Conservation (phyloP, 2,797 vertebrate species). For the Platalea minor region DNA sequence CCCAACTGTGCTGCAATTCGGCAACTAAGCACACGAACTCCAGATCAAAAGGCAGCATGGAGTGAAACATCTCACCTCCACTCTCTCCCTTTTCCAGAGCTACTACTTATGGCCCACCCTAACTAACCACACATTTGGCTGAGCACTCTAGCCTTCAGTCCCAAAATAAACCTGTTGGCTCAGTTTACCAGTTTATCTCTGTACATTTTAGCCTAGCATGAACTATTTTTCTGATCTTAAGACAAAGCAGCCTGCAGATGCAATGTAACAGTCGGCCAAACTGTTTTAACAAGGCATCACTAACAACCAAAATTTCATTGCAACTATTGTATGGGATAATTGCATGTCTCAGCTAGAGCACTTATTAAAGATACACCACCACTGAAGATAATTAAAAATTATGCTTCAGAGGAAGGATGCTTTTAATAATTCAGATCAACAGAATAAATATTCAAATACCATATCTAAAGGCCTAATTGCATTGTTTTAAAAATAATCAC, state of each 20-base stretch:
- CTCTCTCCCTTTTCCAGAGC: background rate
- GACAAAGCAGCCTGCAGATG: background rate
- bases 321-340: background rate
- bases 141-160: background rate
- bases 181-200: background rate
- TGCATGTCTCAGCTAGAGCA: background rate
- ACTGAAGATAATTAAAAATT: background rate
- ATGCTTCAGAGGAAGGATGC: background rate
- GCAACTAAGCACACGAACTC: background rate
- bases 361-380: background rate
- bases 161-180: background rate
- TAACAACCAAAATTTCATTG: background rate
- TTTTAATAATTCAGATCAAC: conserved; percentile 12
- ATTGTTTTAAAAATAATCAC: conserved; percentile 9
- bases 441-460: conserved; percentile 4
- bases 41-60: background rate
- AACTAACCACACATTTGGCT: background rate
- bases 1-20: background rate
- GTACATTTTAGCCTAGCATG: background rate
- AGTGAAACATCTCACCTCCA: background rate
- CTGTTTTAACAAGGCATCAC: background rate
- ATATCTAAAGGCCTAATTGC: background rate
- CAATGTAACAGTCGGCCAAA: background rate
- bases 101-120: background rate
- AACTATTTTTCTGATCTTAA: background rate